Percentiles rank a stretch among this genome's conserved stretches.
Conservation (phyloP, 2,113 vertebrate genomes). For the Rhinogobius similis region DNA sequence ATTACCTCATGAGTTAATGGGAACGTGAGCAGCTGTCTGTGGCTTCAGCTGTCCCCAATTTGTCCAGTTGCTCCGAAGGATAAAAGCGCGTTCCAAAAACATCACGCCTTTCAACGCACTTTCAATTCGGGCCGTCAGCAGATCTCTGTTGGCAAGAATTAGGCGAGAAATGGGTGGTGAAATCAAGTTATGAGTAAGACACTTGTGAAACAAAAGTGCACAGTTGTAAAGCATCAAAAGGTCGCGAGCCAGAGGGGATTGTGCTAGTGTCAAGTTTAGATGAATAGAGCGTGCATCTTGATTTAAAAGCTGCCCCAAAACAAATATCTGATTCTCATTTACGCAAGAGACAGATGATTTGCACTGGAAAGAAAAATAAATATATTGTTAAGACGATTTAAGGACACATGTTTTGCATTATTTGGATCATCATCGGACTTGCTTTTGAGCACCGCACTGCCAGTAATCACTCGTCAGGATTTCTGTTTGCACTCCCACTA, state of each 20-base stretch:
- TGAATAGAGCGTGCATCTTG: background rate
- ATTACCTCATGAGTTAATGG: conserved; percentile 42
- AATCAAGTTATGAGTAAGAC: background rate
- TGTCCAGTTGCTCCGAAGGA: conserved; percentile 38
- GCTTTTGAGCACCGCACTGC: no score
- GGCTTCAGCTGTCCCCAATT: conserved; percentile 60
- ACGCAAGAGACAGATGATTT: no score
- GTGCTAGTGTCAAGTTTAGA: background rate
- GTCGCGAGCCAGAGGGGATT: background rate
- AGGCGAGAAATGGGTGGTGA: conserved; percentile 13
- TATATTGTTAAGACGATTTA: no score
- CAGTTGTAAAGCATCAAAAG: background rate
- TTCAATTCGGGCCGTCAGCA: conserved; percentile 35
- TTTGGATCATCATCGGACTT: no score
- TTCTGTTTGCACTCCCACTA: no score
- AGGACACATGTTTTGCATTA: no score
- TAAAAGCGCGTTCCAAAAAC: conserved; percentile 10
- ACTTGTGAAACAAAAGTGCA: background rate
- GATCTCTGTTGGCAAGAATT: conserved; percentile 28
- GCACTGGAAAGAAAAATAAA: no score
- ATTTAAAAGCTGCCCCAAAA: background rate
- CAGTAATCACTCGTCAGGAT: no score
- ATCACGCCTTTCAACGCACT: conserved; percentile 48
- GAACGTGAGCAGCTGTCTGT: conserved; percentile 22
- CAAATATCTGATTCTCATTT: background rate